Percentiles rank a stretch among this genome's conserved stretches.
phyloP scores from a whole-genome alignment of 2,113 vertebrate species.

The Periophthalmus modestus region DNA sequence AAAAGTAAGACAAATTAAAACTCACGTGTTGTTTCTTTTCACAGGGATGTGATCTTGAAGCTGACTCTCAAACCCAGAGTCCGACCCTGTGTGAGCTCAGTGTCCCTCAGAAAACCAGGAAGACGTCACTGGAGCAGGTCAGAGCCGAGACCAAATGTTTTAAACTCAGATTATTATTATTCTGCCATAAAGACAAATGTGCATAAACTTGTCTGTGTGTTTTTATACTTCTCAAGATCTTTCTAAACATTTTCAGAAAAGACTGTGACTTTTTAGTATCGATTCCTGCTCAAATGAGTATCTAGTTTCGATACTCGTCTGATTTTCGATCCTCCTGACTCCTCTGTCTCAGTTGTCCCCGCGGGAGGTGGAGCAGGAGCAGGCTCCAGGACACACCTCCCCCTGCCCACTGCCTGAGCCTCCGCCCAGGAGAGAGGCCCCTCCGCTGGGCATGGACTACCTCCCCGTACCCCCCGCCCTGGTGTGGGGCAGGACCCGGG shows the following conservation, averaged over 20 bases:
- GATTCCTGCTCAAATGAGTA: too few relatives aligned
- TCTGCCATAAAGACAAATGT: background rate
- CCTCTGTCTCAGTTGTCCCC: slow-evolving; percentile 67
- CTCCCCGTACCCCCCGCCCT: slow-evolving; percentile 87
- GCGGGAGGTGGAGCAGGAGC: slow-evolving; percentile 80
- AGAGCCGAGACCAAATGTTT: background rate
- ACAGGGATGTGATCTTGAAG: slow-evolving; percentile 57
- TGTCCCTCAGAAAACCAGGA: slow-evolving; percentile 89
- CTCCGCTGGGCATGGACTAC: slow-evolving; percentile 86
- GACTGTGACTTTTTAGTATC: too few relatives aligned
- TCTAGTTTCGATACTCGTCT: too few relatives aligned
- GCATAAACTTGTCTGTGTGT: too few relatives aligned
- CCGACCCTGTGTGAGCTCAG: slow-evolving; percentile 74
- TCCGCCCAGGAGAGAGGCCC: slow-evolving; percentile 67
- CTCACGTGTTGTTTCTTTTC: too few relatives aligned
- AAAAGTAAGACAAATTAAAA: too few relatives aligned
- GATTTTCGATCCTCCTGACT: too few relatives aligned
- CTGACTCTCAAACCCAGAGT: slow-evolving; percentile 66
- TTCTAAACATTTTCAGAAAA: too few relatives aligned
- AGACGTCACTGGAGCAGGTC: slow-evolving; percentile 89
- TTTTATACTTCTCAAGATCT: too few relatives aligned
- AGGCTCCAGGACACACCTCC: slow-evolving; percentile 61
- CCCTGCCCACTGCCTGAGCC: slow-evolving; percentile 70
- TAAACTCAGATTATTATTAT: background rate
- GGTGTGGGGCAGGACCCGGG: slow-evolving; percentile 87